Conservation (phyloP, 2,113 vertebrate genomes). For the Vulpes lagopus region DNA sequence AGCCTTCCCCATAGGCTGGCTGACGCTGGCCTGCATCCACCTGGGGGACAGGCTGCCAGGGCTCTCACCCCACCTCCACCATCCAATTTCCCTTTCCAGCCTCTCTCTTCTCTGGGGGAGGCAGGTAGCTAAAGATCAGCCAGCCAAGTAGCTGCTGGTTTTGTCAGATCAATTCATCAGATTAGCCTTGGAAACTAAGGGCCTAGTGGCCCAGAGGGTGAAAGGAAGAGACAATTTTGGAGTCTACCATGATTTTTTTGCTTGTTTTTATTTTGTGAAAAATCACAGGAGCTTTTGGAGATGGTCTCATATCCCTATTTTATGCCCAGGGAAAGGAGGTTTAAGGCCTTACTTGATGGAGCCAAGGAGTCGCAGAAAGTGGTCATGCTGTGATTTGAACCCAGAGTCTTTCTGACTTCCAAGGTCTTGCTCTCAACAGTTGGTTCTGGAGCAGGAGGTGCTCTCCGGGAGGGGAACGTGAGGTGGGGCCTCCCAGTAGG, state of each 20-base stretch:
- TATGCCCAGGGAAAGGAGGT: neutral
- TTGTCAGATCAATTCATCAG: neutral
- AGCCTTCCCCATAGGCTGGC: neutral
- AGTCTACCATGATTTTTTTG: neutral
- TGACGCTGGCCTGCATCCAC: neutral
- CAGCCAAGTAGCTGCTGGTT: neutral
- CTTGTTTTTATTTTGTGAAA: neutral
- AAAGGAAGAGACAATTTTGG: neutral
- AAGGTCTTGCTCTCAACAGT: neutral
- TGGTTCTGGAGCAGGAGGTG: neutral
- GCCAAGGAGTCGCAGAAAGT: neutral
- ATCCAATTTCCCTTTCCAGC: neutral
- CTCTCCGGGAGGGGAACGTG: neutral
- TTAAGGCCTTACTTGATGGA: neutral
- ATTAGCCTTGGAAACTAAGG: neutral
- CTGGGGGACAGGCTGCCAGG: neutral
- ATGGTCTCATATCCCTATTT: neutral
- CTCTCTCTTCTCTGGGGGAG: neutral
- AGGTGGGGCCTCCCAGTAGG: too few species aligned
- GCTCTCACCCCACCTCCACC: accelerated
- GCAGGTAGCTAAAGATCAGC: neutral
- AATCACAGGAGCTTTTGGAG: neutral
- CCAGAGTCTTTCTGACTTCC: neutral
- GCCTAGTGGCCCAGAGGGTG: too few species aligned
- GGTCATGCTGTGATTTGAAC: neutral